Evolutionary conservation across 1,140 invertebrate genomes (phyloP), one percentile per base, ranked within the genome.

Genomic region (Calliphora vicina): DNA sequence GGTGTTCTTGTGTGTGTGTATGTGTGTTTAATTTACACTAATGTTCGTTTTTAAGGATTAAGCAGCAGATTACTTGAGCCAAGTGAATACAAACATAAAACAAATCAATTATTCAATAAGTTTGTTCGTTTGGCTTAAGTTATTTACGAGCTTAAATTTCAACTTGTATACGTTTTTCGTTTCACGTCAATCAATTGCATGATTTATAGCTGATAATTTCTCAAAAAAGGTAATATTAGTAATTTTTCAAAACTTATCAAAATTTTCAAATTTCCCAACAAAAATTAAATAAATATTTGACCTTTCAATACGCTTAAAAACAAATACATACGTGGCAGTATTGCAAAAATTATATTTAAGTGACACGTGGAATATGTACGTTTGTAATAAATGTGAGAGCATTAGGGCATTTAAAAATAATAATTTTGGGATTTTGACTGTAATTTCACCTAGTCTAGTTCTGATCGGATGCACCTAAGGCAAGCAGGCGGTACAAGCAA

Each of bases 71-170:
- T 89, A 86, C 88, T 90, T 90, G 88, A 88, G 88, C 88, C 88
- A 90, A 89, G 88, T 88, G 88, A 87, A 90, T 90, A 82, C 85
- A 90, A 89, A 90, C 88, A 78, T 90, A 86, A 88, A 57, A 85
- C 25, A 61, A n/a, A n/a, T 43, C 10, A 50, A 81, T 42, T 73
- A 72, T 82, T 82, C 81, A 83, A 85, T 83, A 86, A 90, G 88
- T 90, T 90, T 90, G 88, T 90, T 90, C 88, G 88, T 90, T 90
- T 90, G 88, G 88, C 88, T 90, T 90, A 90, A 90, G 88, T 90
- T 90, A 90, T 90, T 90, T 90, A 88, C 88, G 87, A 85, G 87
- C 82, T 86, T 85, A 82, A 84, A 74, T 29, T 61, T 71, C 82
- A 82, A 82, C 81, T 10, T 78, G 67, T 45, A 57, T 5, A 17